These are phyloP conservation scores for Gila robusta DNA, from an alignment of 2,797 vertebrate species.

Conservation along the genomic window DNA sequence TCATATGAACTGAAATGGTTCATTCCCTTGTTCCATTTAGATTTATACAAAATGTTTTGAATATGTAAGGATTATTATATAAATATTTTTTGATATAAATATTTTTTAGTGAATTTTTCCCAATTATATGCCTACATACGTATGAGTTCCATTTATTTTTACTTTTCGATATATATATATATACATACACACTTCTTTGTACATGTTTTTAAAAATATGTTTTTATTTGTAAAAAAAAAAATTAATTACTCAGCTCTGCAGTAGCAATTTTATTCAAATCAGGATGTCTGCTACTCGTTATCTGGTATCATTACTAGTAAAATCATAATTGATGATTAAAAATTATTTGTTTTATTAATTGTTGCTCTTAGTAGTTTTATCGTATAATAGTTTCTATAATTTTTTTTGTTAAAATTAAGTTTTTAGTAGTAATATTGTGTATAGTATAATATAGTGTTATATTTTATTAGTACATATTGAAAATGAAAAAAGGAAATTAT, in stretches of 20 bases:
- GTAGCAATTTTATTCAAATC: neutral
- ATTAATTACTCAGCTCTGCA: neutral
- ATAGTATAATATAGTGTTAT: neutral
- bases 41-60: no score
- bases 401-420: neutral
- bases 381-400: neutral
- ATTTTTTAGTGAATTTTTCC: no score
- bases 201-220: neutral
- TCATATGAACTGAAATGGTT: no score
- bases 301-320: neutral
- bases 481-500: neutral
- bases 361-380: neutral
- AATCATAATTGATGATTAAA: neutral
- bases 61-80: no score
- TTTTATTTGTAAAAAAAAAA: neutral
- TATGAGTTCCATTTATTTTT: no score
- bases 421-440: neutral
- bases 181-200: neutral
- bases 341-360: neutral
- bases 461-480: neutral
- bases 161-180: no score
- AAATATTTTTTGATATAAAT: no score
- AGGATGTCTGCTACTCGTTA: neutral
- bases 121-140: no score
- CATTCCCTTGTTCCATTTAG: no score